These are phyloP conservation scores for Nixonia krombeini DNA, from an alignment of 1,140 invertebrate genomes.

Conservation along the genomic window DNA sequence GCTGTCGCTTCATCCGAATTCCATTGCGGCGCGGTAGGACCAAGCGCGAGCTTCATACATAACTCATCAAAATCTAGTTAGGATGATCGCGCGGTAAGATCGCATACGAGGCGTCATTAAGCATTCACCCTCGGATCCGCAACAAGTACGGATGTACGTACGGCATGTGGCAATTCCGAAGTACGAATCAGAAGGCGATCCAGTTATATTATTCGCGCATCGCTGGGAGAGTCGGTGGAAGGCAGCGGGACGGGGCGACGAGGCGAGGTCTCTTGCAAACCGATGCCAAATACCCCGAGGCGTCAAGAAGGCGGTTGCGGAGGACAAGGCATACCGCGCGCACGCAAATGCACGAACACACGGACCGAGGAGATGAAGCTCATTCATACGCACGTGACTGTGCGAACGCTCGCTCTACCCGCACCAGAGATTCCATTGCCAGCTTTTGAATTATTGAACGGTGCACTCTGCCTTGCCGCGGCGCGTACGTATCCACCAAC, in stretches of 20 bases:
- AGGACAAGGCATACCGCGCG: constrained; percentile 14
- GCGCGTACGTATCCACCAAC: constrained; percentile 26
- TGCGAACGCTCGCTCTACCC: constrained; percentile 26
- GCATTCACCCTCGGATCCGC: constrained; percentile 44
- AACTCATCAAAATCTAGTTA: constrained; percentile 44
- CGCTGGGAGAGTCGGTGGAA: constrained; percentile 18
- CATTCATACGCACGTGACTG: constrained; percentile 44
- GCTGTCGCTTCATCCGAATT: constrained; percentile 2
- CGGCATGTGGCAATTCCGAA: constrained; percentile 35
- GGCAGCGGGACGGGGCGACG: constrained; percentile 12
- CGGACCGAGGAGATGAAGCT: constrained; percentile 15
- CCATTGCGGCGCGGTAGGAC: not conserved
- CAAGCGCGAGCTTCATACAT: constrained; percentile 21
- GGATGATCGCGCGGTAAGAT: constrained; percentile 46
- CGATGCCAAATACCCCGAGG: constrained; percentile 47
- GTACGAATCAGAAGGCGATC: constrained; percentile 25
- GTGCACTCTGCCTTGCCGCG: constrained; percentile 50
- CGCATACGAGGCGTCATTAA: constrained; percentile 46
- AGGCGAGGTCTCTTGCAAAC: constrained; percentile 27
- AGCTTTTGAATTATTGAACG: constrained; percentile 63
- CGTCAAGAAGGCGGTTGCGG: constrained; percentile 40
- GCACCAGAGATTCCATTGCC: constrained; percentile 42
- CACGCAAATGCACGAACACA: constrained; percentile 23
- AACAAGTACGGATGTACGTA: no score
- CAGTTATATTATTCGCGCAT: constrained; percentile 39